Percentiles rank a stretch among this genome's conserved stretches.
These are phyloP conservation scores for Peromyscus eremicus DNA, from an alignment of 2,797 vertebrate genomes.

Conservation along the genomic window DNA sequence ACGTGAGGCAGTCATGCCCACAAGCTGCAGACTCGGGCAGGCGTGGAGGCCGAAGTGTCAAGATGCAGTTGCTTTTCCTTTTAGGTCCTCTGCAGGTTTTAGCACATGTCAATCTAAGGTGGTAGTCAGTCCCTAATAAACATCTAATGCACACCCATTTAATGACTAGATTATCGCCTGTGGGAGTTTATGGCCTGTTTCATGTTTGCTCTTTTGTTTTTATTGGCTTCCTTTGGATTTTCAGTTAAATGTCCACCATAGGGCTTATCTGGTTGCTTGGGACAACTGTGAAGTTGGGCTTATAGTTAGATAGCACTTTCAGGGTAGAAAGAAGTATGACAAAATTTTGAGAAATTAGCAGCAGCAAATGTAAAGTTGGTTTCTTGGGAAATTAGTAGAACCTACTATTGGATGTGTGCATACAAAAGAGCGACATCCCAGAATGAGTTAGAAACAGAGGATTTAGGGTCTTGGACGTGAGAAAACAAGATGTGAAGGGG, in stretches of 20 bases:
- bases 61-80: neutral
- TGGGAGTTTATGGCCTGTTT: neutral
- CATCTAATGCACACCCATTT: neutral
- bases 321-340: neutral
- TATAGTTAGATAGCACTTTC: slow-evolving; percentile 26
- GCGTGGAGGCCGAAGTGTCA: neutral
- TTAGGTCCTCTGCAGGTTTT: neutral
- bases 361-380: neutral
- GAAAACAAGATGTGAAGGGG: neutral
- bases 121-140: neutral
- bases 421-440: neutral
- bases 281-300: slow-evolving; percentile 9
- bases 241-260: neutral
- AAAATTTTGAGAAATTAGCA: slow-evolving; percentile 38
- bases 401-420: neutral
- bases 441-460: neutral
- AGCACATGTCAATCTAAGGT: neutral
- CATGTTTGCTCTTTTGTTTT: neutral
- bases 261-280: neutral
- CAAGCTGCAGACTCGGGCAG: neutral
- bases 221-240: slow-evolving; percentile 13
- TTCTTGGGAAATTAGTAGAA: neutral
- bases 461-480: neutral
- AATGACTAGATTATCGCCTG: neutral
- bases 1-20: neutral